Conservation (phyloP, 2,888 invertebrate species). For the Byasa hedistus region DNA sequence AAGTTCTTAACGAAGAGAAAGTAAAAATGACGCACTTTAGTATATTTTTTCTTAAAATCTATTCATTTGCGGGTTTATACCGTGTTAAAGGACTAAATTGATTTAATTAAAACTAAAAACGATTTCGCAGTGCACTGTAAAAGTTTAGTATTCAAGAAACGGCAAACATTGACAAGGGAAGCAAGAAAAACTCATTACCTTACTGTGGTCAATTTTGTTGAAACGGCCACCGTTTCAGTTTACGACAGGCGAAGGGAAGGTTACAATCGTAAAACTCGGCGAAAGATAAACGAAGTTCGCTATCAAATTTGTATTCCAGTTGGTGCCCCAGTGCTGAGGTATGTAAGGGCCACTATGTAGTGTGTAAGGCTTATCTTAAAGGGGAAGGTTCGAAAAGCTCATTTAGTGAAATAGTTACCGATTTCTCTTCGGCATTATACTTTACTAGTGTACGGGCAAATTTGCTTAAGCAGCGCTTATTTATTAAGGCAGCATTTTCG, state of each 20-base stretch:
- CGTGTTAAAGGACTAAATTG: neutral
- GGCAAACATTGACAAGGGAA: slow-evolving; percentile 7
- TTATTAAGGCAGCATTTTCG: neutral
- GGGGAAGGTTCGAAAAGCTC: slow-evolving; percentile 1
- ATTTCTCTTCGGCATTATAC: slow-evolving; percentile 1
- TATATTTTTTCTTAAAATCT: neutral
- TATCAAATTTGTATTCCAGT: slow-evolving; percentile 30
- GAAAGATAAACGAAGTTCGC: slow-evolving; percentile 30
- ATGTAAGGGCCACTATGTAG: slow-evolving; percentile 24
- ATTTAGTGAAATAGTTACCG: slow-evolving; percentile 9
- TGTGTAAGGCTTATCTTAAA: slow-evolving; percentile 22
- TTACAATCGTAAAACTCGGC: slow-evolving; percentile 28
- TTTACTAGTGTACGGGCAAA: neutral
- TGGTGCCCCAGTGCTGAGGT: slow-evolving; percentile 22
- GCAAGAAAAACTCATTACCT: slow-evolving; percentile 28
- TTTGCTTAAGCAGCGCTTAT: neutral
- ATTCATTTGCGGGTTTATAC: neutral
- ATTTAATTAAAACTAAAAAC: slow-evolving; percentile 4
- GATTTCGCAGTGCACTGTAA: neutral
- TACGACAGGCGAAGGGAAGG: slow-evolving; percentile 29
- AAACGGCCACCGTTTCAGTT: slow-evolving; percentile 28
- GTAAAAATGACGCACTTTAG: no score
- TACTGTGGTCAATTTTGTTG: slow-evolving; percentile 28
- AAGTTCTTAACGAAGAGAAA: no score
- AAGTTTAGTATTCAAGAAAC: slow-evolving; percentile 4